Evolutionary conservation across 1,140 invertebrate species (phyloP), one percentile per base, ranked within the genome.

Genomic region (Halictus rubicundus): DNA sequence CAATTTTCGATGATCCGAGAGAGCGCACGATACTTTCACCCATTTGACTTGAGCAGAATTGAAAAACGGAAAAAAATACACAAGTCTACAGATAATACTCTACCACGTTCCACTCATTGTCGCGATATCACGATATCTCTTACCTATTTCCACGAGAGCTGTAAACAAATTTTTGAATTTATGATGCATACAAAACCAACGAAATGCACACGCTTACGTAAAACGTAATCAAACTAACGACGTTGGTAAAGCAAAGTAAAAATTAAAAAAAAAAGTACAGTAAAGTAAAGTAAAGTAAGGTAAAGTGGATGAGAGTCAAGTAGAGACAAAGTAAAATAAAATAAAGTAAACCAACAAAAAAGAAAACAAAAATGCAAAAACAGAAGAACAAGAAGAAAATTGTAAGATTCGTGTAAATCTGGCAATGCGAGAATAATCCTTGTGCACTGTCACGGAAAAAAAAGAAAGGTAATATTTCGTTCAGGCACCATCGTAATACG

Each of bases 131-230:
- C 89, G 54, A n/a, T 6, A 57, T 57, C 87, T 90, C 92, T 93
- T 93, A 93, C 92, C 92, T 93, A 92, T 90, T 87, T 93, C 92
- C 92, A 92, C 90, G 92, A 91, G 89, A 89, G 91, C 92, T 93
- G 92, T 89, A 92, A 93, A 90, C 86, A 93, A 89, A 92, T 89
- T 85, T 75, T 89, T 88, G 81, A 84, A 85, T 89, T 87, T 88
- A 72, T 88, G 88, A 87, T 89, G 83, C 88, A 86, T 86, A 84
- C 86, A 85, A 75, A 86, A 75, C 80, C 49, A 78, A 86, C 57
- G 42, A 80, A 73, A 42, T 87, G 83, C 79, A 88, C 84, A 89
- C 87, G 80, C 79, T 88, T 84, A 83, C 60, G 76, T 80, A 81
- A 81, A 87, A 81, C 57, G 80, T 77, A 84, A 75, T 61, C 81